Conservation (phyloP, 2,888 invertebrate species). For the Diplazon laetatorius region DNA sequence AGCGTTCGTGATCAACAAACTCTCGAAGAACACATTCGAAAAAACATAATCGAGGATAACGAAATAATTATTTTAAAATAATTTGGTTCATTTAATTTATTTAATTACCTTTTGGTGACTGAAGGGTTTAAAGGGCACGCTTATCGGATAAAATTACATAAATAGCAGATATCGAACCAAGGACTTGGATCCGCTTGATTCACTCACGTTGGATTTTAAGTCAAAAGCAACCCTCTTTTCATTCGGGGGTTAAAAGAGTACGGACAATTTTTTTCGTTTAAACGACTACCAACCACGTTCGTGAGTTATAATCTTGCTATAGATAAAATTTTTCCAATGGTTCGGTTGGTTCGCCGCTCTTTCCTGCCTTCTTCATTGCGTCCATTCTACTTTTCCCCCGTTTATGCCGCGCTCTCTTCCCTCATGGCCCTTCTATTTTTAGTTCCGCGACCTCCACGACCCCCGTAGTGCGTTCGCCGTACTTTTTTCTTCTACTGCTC, state of each 20-base stretch:
- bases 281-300: constrained; percentile 21
- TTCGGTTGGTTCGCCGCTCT: constrained; percentile 64
- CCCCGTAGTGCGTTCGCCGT: constrained; percentile 28
- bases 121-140: too few relatives aligned
- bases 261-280: too few relatives aligned
- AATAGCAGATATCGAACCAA: too few relatives aligned
- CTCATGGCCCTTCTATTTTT: constrained; percentile 41
- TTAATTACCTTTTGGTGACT: too few relatives aligned
- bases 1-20: too few relatives aligned
- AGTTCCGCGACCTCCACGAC: constrained; percentile 67
- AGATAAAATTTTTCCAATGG: constrained; percentile 81
- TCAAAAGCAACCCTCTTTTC: constrained; percentile 4
- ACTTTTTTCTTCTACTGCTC: constrained; percentile 21
- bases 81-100: too few relatives aligned
- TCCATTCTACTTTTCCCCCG: constrained; percentile 40
- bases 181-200: too few relatives aligned
- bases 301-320: constrained; percentile 72
- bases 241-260: constrained; percentile 13
- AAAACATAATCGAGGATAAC: too few relatives aligned
- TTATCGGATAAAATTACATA: too few relatives aligned
- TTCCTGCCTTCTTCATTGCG: constrained; percentile 49
- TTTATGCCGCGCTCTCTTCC: constrained; percentile 25
- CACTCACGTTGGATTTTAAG: neutral
- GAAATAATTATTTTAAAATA: too few relatives aligned
- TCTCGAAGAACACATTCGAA: too few relatives aligned